Evolutionary conservation across 1,140 invertebrate genomes (phyloP), one percentile per base, ranked within the genome.

Genomic region (Drosophila pallidifrons): DNA sequence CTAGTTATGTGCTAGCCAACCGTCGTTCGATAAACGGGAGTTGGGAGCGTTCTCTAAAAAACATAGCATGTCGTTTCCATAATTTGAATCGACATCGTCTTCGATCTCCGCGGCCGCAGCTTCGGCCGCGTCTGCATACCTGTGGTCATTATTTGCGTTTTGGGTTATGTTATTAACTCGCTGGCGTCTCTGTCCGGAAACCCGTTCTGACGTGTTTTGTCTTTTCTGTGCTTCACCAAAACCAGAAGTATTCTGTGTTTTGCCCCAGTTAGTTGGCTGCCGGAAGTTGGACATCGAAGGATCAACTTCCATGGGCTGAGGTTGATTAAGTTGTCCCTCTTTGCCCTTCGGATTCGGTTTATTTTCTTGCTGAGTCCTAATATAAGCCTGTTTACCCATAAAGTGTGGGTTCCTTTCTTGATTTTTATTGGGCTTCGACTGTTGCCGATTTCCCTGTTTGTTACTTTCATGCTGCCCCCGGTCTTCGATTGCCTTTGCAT

Each of bases 31-130:
- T 8, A 8, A 38, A 28, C 49, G 49, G 25, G 25, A 52, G 16
- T 11, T 52, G 49, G 49, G 49, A 52, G 25, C 11, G 49, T 30
- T n/a, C 49, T 3, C 49, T 52, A 52, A 30, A 52, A 52, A 52
- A 52, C 30, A n/a, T 8, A 52, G 10, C 11, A n/a, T 20, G n/a
- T 30, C 49, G 20, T 30, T 3, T 10, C 32, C 32, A 35, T 35
- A 6, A 35, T 6, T 6, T 7, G 7, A 35, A 35, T 35, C 32
- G 32, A 35, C 32, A 6, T 35, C 32, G 16, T 20, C 16, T 20
- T 20, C 16, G 16, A 20, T 20, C 10, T 35, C 47, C 0, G 54
- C 10, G 4, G 30, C 30, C 6, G 1, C 30, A 32, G 30, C 30
- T 32, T 32, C 30, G 4, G 30, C 30, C 30, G 30, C 15, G 15